Conservation (phyloP, 2,888 invertebrate species). For the Volucella bombylans region DNA sequence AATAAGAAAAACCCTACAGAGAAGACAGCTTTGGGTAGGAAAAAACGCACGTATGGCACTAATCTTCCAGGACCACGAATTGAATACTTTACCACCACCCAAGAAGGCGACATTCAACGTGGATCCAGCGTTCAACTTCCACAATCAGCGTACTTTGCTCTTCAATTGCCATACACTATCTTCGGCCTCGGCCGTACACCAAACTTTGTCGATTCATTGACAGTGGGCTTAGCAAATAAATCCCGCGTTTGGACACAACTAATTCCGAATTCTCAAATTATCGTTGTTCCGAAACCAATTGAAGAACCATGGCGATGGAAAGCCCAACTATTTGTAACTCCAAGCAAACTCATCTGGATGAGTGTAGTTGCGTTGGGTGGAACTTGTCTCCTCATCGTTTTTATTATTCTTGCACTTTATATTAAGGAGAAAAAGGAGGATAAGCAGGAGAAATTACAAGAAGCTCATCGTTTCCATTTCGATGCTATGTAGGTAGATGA, state of each 20-base stretch:
- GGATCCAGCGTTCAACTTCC: slow-evolving; percentile 94
- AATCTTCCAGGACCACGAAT: slow-evolving; percentile 96
- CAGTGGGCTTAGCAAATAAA: slow-evolving; percentile 89
- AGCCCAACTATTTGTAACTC: slow-evolving; percentile 96
- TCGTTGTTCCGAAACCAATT: slow-evolving; percentile 94
- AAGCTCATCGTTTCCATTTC: slow-evolving; percentile 92
- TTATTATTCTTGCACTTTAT: slow-evolving; percentile 93
- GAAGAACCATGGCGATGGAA: slow-evolving; percentile 91
- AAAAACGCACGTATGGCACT: slow-evolving; percentile 91
- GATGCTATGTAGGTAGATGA: slow-evolving; percentile 88
- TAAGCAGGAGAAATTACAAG: slow-evolving; percentile 89
- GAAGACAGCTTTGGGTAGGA: slow-evolving; percentile 89
- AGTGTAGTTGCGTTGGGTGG: slow-evolving; percentile 94
- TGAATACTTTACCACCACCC: slow-evolving; percentile 93
- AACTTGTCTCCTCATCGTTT: slow-evolving; percentile 91
- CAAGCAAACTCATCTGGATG: slow-evolving; percentile 95
- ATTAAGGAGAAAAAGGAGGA: slow-evolving; percentile 95
- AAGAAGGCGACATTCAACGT: slow-evolving; percentile 90
- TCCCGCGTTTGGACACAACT: slow-evolving; percentile 93
- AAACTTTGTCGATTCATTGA: slow-evolving; percentile 96
- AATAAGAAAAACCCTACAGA: slow-evolving; percentile 88
- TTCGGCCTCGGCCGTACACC: slow-evolving; percentile 99
- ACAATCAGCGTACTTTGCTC: slow-evolving; percentile 94
- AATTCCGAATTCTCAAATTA: slow-evolving; percentile 98
- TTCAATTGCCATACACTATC: slow-evolving; percentile 97